Evolutionary conservation across 2,113 vertebrate species (phyloP).

Genomic region (Macquaria australasica): DNA sequence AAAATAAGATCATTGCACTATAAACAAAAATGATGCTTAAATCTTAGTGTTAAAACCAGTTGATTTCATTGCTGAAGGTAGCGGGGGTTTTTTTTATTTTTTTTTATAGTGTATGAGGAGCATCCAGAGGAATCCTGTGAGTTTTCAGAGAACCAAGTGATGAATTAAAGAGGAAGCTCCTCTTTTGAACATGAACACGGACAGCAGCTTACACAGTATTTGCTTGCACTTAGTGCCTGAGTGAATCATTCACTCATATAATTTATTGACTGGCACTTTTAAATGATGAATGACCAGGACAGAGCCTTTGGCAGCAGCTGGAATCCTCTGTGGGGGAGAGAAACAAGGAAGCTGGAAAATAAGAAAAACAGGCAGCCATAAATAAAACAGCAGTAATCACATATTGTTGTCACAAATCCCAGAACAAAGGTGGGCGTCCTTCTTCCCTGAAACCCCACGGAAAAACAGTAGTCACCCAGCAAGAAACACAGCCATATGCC

Average conservation of each 20-base stretch:
- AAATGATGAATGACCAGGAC: conserved; percentile 77
- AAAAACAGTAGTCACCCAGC: conserved; percentile 53
- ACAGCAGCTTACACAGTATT: conserved; percentile 67
- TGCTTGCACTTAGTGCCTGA: conserved; percentile 74
- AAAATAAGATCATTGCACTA: not conserved
- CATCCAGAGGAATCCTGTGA: conserved; percentile 11
- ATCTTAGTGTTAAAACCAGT: not conserved
- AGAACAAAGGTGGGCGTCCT: conserved; percentile 54
- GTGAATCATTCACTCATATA: conserved; percentile 80
- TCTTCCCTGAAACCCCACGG: conserved; percentile 53
- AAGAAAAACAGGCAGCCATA: conserved; percentile 58
- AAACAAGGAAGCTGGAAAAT: conserved; percentile 58
- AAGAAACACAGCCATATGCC: conserved; percentile 42
- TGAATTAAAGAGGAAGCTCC: conserved; percentile 71
- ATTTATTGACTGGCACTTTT: conserved; percentile 80
- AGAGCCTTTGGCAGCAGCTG: conserved; percentile 62
- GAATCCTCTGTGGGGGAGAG: conserved; percentile 49
- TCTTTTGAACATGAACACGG: conserved; percentile 53
- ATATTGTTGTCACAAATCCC: conserved; percentile 72
- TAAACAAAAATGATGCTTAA: not conserved
- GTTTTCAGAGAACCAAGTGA: conserved; percentile 43
- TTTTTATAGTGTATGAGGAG: conserved; percentile 28
- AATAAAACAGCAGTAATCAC: conserved; percentile 72
- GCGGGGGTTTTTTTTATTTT: not conserved
- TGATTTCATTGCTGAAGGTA: not conserved